phyloP scores from a whole-genome alignment of 1,140 invertebrate species.

The Mercenaria mercenaria region DNA sequence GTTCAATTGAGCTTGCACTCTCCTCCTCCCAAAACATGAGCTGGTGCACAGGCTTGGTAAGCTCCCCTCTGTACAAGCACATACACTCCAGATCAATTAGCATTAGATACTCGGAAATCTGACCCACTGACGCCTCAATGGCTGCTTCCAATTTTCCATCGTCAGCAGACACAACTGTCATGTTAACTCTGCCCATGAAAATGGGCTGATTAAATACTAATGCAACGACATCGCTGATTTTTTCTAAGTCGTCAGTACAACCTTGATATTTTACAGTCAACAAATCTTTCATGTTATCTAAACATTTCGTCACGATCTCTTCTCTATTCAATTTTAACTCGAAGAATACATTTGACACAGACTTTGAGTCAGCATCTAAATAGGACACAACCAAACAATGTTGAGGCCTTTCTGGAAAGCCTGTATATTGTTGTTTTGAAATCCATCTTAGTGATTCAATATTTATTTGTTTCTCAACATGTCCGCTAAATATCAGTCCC shows the following conservation, averaged over 20 bases:
- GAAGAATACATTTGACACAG: background rate
- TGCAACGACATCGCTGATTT: background rate
- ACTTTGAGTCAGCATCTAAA: background rate
- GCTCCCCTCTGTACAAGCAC: background rate
- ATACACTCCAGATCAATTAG: background rate
- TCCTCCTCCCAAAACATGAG: constrained; percentile 18
- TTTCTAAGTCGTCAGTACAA: background rate
- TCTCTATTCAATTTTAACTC: background rate
- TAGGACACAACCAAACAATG: background rate
- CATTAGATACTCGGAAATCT: background rate
- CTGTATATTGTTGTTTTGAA: background rate
- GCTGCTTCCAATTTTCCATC: background rate
- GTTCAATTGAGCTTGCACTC: background rate
- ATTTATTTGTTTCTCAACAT: background rate
- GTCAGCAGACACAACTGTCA: background rate
- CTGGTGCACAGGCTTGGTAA: background rate
- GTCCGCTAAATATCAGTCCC: background rate
- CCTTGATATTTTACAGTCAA: background rate
- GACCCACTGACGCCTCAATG: background rate
- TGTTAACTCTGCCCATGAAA: background rate
- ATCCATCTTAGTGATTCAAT: background rate
- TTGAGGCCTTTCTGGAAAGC: background rate
- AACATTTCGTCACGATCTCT: background rate
- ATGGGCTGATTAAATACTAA: background rate
- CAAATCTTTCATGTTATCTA: background rate